Conservation (phyloP, 2,113 vertebrate species). For the Hemiscyllium ocellatum region DNA sequence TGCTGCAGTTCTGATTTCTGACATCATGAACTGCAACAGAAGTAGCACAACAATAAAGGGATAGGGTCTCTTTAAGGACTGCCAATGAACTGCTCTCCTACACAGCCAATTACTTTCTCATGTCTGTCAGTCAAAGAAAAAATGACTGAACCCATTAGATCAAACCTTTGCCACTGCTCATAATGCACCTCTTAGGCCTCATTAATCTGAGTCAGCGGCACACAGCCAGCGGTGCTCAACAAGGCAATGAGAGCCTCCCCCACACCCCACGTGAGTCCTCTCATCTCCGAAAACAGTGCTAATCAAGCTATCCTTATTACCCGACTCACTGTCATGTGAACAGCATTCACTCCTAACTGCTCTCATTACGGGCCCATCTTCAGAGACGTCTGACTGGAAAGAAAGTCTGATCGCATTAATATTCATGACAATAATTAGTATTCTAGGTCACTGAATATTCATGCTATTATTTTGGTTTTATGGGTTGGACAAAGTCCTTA, state of each 20-base stretch:
- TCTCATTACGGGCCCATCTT: constrained; percentile 89
- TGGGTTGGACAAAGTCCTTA: constrained; percentile 59
- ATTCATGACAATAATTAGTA: constrained; percentile 99
- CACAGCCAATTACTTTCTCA: constrained; percentile 80
- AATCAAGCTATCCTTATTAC: constrained; percentile 82
- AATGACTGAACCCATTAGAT: constrained; percentile 81
- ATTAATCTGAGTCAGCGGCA: constrained; percentile 76
- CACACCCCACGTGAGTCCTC: constrained; percentile 67
- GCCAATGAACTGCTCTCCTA: constrained; percentile 79
- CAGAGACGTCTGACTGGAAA: constrained; percentile 77
- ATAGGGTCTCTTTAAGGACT: constrained; percentile 81
- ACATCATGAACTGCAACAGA: constrained; percentile 10
- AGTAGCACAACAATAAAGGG: constrained; percentile 57
- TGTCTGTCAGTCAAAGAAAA: constrained; percentile 80
- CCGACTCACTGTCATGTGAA: constrained; percentile 68
- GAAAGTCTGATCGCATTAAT: constrained; percentile 90
- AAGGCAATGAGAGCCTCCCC: constrained; percentile 52
- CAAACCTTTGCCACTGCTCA: constrained; percentile 77
- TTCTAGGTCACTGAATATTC: constrained; percentile 99
- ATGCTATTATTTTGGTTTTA: constrained; percentile 95
- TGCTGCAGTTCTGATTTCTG: neutral
- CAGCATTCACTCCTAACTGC: constrained; percentile 70
- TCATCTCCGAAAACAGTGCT: constrained; percentile 57
- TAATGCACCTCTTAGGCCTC: constrained; percentile 76
- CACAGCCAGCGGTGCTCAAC: constrained; percentile 62